Evolutionary conservation across 1,140 invertebrate genomes (phyloP).

Genomic region (Aphelenchoides fujianensis): DNA sequence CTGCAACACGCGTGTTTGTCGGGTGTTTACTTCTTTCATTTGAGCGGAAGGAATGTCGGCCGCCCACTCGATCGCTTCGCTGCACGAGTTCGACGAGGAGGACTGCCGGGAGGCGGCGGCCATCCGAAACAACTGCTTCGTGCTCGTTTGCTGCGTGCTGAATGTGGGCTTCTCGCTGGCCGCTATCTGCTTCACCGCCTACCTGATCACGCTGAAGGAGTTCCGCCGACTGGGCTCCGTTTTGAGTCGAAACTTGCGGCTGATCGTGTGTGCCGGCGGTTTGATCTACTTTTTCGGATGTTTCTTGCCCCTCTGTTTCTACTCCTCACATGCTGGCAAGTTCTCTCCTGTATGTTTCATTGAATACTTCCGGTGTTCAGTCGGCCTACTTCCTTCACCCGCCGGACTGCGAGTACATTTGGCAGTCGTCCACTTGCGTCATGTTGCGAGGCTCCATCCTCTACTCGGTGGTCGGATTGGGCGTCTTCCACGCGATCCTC

Average conservation of each 20-base stretch:
- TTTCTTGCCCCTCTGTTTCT: background rate
- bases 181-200: background rate
- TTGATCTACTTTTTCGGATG: background rate
- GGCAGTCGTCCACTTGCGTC: background rate
- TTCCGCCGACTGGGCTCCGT: background rate
- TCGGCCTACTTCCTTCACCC: background rate
- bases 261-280: background rate
- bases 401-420: background rate
- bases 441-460: background rate
- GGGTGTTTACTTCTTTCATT: background rate
- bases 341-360: too few relatives aligned
- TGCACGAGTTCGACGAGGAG: background rate
- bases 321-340: background rate
- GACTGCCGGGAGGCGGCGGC: background rate
- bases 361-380: too few relatives aligned
- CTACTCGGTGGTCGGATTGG: background rate
- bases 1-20: background rate
- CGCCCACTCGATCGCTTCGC: background rate
- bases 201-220: background rate
- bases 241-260: background rate
- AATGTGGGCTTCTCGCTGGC: background rate
- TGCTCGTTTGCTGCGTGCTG: background rate
- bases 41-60: background rate
- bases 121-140: background rate
- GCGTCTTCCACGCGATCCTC: background rate